Evolutionary conservation across 2,888 invertebrate genomes (phyloP), one percentile per base, ranked within the genome.

Genomic region (Hyles lineata): DNA sequence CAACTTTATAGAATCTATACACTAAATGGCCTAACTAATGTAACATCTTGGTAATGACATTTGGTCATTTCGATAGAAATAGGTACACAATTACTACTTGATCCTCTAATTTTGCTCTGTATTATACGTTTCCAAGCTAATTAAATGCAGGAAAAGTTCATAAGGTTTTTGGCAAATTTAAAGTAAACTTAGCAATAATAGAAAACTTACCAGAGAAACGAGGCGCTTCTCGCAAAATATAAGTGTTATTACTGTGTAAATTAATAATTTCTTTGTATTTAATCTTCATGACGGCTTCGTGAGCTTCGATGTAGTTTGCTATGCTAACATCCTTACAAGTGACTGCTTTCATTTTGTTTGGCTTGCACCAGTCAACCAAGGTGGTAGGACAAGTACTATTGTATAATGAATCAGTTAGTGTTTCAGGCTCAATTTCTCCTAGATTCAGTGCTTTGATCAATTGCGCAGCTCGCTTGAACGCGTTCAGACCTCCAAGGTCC

Each of bases 261-360:
- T 94, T 93, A 59, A 92, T 90, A 11, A 85, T 90, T 76, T 95
- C 89, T 76, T 92, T 92, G 77, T 94, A 92, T 77, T 91, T 91
- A 23, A 95, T 90, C 79, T 90, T 91, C 88, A 95, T 92, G 2
- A 92, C 89, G 0, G 90, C 85, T 80, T 96, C 95, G 77, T 95
- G 95, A 2, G 95, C 93, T 62, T 95, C 94, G 75, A 96, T 87
- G 80, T 95, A 96, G 77, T 92, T 91, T 5, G 81, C 83, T 86
- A 95, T 92, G 60, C 92, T 94, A 69, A 95, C 90, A 74, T 95
- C 92, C 79, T 95, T 93, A 80, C 96, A 96, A 0, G 95, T 93
- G 50, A 89, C 85, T 19, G 90, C 91, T 87, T 89, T 90, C 32
- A 95, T 83, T 86, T 90, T 90, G 75, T 93, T 93, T 0, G 92